These are phyloP conservation scores for Caerostris extrusa DNA, from an alignment of 1,140 invertebrate species.

Conservation along the genomic window DNA sequence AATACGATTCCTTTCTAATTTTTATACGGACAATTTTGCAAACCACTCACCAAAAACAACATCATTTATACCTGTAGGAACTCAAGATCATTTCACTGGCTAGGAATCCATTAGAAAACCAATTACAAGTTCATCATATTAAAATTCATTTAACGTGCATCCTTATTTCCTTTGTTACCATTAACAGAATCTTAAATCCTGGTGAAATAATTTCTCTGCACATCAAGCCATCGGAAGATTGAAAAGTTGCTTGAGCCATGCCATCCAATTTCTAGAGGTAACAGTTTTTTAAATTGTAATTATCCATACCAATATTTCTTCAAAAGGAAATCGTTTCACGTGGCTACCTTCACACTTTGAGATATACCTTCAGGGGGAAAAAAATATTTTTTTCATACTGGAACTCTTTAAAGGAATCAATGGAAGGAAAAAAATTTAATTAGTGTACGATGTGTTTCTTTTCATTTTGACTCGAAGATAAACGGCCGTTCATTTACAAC, in stretches of 20 bases:
- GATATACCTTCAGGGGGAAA: not conserved
- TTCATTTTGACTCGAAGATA: conserved; percentile 23
- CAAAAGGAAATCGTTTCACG: not conserved
- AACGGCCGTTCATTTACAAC: not conserved
- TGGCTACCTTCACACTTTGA: conserved; percentile 11
- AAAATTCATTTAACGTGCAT: conserved; percentile 1
- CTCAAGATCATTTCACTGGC: not conserved
- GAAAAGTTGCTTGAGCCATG: not conserved
- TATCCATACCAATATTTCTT: conserved; percentile 8
- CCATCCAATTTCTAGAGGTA: conserved; percentile 54
- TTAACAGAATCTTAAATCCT: not conserved
- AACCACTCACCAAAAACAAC: too few relatives aligned
- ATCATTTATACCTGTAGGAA: too few relatives aligned
- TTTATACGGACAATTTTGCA: too few relatives aligned
- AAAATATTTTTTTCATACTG: not conserved
- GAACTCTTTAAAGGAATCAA: not conserved
- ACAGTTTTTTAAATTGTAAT: conserved; percentile 66
- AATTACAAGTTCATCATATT: not conserved
- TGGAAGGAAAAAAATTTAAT: conserved; percentile 1
- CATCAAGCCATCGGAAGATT: not conserved
- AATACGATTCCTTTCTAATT: too few relatives aligned
- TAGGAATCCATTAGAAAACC: not conserved
- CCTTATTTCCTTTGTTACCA: not conserved
- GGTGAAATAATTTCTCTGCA: conserved; percentile 13
- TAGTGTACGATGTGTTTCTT: conserved; percentile 22